Evolutionary conservation across 2,113 vertebrate species (phyloP).

Genomic region (Engraulis encrasicolus): DNA sequence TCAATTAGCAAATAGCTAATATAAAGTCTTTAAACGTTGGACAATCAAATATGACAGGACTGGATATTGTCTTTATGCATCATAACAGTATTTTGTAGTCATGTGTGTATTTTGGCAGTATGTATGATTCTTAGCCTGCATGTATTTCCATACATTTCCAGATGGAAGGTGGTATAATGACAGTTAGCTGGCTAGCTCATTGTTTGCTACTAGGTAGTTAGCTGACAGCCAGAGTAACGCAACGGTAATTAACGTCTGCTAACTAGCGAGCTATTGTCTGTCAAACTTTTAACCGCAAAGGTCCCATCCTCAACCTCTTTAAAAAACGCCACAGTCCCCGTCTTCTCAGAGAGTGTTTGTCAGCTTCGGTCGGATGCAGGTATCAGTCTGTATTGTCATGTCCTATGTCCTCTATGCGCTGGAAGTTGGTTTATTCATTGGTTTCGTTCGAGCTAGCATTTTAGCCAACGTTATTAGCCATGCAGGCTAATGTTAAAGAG

Average conservation of each 20-base stretch:
- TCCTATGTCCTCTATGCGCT: conserved; percentile 4
- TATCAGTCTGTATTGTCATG: background rate
- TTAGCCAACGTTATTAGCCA: conserved; percentile 11
- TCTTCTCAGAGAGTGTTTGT: background rate
- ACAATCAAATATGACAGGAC: background rate
- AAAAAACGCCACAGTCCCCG: background rate
- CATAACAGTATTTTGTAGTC: background rate
- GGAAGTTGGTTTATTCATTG: conserved; percentile 17
- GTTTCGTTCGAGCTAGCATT: background rate
- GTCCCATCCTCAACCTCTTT: background rate
- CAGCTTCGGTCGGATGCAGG: background rate
- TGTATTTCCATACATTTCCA: conserved; percentile 4
- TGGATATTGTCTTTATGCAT: background rate
- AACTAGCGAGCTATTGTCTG: conserved; percentile 53
- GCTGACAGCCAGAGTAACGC: background rate
- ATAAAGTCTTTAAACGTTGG: background rate
- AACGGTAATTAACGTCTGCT: background rate
- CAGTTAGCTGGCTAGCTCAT: conserved; percentile 30
- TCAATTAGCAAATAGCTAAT: conserved; percentile 7
- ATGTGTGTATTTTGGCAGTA: background rate
- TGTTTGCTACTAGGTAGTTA: background rate
- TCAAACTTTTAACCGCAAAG: background rate
- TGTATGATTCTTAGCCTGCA: background rate
- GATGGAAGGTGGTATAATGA: background rate
- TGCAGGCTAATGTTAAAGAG: background rate